phyloP scores from a whole-genome alignment of 2,888 invertebrate species.

The Athalia cordata region DNA sequence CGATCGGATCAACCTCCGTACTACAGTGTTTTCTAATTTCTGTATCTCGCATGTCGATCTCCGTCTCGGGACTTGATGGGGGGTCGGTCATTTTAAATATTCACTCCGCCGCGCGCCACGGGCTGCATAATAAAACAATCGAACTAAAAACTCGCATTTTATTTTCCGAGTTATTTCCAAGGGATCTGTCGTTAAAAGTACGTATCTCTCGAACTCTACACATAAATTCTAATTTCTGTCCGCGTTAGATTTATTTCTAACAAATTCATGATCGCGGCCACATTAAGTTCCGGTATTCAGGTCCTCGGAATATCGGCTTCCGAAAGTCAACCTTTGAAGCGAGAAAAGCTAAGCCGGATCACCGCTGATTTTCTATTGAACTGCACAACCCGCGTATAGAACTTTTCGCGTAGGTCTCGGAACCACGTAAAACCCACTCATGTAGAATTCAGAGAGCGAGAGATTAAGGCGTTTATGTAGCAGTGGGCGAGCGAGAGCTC shows the following conservation, averaged over 20 bases:
- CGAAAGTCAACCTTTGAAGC: neutral
- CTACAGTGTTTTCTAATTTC: conserved; percentile 7
- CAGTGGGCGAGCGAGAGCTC: neutral
- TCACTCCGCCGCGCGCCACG: neutral
- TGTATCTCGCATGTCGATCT: conserved; percentile 17
- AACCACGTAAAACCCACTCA: neutral
- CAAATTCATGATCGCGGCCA: neutral
- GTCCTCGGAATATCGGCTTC: neutral
- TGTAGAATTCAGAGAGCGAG: conserved; percentile 7
- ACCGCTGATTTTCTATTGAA: conserved; percentile 30
- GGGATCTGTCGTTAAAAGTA: neutral
- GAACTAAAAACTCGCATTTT: neutral
- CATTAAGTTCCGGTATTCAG: neutral
- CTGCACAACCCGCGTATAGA: neutral
- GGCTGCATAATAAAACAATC: neutral
- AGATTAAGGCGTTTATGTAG: conserved; percentile 13
- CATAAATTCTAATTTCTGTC: neutral
- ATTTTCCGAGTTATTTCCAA: neutral
- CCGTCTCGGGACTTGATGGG: neutral
- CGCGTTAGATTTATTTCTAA: neutral
- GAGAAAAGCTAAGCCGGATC: conserved; percentile 27
- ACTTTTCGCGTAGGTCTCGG: conserved; percentile 12
- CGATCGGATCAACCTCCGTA: neutral
- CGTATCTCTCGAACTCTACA: neutral
- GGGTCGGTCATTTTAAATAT: neutral